A percentile compares a stretch with the other conserved stretches of the same genome.
Conservation (phyloP, 2,797 vertebrate species). For the Pipistrellus kuhlii region DNA sequence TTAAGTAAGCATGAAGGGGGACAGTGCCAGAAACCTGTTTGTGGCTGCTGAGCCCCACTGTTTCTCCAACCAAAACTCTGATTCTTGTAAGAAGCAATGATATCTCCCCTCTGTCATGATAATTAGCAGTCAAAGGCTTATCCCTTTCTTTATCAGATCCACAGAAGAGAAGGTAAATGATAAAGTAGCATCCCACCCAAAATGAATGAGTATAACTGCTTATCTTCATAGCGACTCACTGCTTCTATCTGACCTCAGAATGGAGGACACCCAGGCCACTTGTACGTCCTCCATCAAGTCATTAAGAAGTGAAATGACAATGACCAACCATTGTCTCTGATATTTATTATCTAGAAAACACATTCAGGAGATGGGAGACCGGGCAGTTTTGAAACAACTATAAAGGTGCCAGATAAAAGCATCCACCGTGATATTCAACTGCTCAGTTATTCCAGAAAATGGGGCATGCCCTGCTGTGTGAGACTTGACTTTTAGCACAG, state of each 20-base stretch:
- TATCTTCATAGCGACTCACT: conserved; percentile 7
- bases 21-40: background rate
- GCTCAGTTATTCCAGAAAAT: conserved; percentile 21
- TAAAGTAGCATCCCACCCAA: conserved; percentile 23
- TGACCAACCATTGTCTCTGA: background rate
- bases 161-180: conserved; percentile 40
- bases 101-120: background rate
- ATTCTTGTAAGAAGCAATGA: background rate
- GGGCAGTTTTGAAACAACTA: background rate
- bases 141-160: conserved; percentile 33
- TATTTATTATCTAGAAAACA: background rate
- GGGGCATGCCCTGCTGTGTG: conserved; percentile 49
- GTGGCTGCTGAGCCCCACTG: background rate
- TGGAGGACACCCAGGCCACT: background rate
- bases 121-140: background rate
- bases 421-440: conserved; percentile 43
- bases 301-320: conserved; percentile 42
- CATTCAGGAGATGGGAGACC: conserved; percentile 43
- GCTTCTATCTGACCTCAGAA: conserved; percentile 21
- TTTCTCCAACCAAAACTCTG: background rate
- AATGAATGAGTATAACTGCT: conserved; percentile 51
- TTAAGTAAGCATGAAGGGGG: background rate
- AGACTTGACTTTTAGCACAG: conserved; percentile 60
- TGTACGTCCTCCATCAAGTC: background rate
- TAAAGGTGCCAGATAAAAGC: background rate